Conservation (phyloP, 2,888 invertebrate species). For the Globia sparganii region DNA sequence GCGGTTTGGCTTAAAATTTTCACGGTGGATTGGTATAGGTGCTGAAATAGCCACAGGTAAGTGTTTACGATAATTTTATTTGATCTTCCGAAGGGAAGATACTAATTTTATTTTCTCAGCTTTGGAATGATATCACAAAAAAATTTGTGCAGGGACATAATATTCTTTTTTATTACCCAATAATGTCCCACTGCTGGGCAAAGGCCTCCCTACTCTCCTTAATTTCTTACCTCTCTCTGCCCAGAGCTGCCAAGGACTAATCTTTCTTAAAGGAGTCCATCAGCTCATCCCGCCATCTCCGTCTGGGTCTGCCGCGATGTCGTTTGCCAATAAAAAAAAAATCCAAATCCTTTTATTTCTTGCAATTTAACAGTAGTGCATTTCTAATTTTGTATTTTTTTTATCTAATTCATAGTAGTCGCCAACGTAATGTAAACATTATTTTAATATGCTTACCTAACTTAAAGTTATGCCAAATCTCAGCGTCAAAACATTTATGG, state of each 20-base stretch:
- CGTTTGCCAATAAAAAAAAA: too few relatives aligned
- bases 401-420: neutral
- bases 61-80: slow-evolving; percentile 12
- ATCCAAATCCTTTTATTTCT: too few relatives aligned
- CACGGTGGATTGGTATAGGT: slow-evolving; percentile 9
- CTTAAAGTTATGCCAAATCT: neutral
- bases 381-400: neutral
- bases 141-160: too few relatives aligned
- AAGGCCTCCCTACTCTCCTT: too few relatives aligned
- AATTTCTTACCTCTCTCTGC: too few relatives aligned
- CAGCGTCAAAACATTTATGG: neutral
- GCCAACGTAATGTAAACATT: neutral
- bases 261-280: too few relatives aligned
- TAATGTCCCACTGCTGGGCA: too few relatives aligned
- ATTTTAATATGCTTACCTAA: neutral
- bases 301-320: too few relatives aligned
- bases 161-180: too few relatives aligned
- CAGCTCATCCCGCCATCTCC: too few relatives aligned
- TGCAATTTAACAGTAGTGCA: neutral
- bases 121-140: neutral
- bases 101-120: neutral
- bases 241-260: too few relatives aligned
- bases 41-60: neutral
- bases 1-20: slow-evolving; percentile 19
- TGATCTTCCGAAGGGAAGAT: too few relatives aligned